A percentile compares a stretch with the other conserved stretches of the same genome.
Evolutionary conservation across 35 echinoderm and acorn worm genomes (phyloP).

Genomic region (Heliocidaris erythrogramma): DNA sequence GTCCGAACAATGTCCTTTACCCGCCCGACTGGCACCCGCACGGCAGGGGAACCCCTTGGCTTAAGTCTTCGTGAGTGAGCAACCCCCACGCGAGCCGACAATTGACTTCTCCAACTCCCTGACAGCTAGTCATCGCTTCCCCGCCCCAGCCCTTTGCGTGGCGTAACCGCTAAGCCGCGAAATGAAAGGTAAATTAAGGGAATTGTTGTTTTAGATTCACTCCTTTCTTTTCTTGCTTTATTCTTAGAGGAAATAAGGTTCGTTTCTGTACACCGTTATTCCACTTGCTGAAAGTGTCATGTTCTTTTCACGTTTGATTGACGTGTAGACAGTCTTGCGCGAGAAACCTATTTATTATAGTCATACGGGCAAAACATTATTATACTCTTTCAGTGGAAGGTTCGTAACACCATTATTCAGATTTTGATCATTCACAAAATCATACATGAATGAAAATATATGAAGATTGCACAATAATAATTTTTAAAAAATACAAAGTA

Average conservation of each 20-base stretch:
- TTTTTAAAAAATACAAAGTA: too few relatives aligned
- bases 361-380: too few relatives aligned
- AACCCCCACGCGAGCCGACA: slow-evolving; percentile 16
- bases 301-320: slow-evolving; percentile 2
- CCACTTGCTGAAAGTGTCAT: background rate
- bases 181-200: slow-evolving; percentile 32
- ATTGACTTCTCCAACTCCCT: background rate
- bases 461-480: too few relatives aligned
- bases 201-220: slow-evolving; percentile 42
- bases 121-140: background rate
- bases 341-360: background rate
- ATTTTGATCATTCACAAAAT: too few relatives aligned
- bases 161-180: background rate
- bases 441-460: too few relatives aligned
- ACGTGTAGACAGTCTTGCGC: background rate
- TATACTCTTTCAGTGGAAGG: too few relatives aligned
- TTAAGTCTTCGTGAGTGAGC: background rate
- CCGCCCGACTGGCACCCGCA: slow-evolving; percentile 22
- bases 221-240: background rate
- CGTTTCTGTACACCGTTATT: background rate
- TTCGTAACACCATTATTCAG: too few relatives aligned
- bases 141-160: background rate
- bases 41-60: slow-evolving; percentile 27
- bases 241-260: slow-evolving; percentile 33
- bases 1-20: background rate